A percentile compares a stretch with the other conserved stretches of the same genome.
Evolutionary conservation across 2,113 vertebrate genomes (phyloP).

Genomic region (Pelvicachromis taeniatus): DNA sequence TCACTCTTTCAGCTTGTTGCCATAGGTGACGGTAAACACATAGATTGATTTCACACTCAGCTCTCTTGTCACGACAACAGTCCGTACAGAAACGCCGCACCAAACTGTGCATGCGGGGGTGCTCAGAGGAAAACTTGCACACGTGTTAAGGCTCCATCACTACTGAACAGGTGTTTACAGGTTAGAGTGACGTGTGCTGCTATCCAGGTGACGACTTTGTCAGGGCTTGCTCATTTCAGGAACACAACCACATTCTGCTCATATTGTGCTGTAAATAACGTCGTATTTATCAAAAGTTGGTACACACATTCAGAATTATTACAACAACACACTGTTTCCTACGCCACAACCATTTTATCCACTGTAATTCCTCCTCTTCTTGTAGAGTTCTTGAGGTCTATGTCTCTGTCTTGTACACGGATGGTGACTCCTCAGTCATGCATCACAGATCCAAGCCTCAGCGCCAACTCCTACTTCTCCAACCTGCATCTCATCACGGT

Average conservation of each 20-base stretch:
- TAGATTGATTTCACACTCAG: not conserved
- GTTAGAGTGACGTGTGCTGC: not conserved
- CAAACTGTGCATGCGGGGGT: not conserved
- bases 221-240: not conserved
- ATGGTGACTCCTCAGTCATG: conserved; percentile 59
- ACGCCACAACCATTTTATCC: not conserved
- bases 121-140: not conserved
- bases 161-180: not conserved
- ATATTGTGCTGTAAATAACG: not conserved
- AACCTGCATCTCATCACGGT: conserved; percentile 67
- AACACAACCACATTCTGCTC: not conserved
- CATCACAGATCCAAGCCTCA: conserved; percentile 54
- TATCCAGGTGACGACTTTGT: not conserved
- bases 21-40: not conserved
- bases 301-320: not conserved
- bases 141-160: not conserved
- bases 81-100: not conserved
- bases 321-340: not conserved
- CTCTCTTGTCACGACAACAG: not conserved
- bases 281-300: not conserved
- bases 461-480: conserved; percentile 56
- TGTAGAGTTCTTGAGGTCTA: conserved; percentile 70
- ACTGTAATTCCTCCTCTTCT: not conserved
- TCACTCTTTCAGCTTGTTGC: not conserved
- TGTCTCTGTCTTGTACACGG: conserved; percentile 62